Base-by-base conservation (phyloP, 2,797 vertebrate genomes). In the Anguilla pacifica region DNA sequence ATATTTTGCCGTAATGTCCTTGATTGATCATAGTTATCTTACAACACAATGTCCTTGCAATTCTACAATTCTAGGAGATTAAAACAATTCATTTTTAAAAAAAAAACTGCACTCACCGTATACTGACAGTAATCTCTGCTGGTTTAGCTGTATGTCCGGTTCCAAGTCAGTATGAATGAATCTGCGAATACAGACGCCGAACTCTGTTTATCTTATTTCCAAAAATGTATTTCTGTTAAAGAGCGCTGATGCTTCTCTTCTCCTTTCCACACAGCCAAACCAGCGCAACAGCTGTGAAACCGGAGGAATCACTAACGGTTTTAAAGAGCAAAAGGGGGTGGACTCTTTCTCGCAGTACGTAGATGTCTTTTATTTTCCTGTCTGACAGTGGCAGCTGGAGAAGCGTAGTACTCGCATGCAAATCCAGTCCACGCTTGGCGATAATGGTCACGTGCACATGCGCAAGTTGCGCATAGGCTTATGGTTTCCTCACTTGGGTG, bases 211-310 rank as follows among this genome's bases (percentile, higher is more conserved):
- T 67, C 57, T 49, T 15, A 83, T n/a, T 31, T 61, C 91, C 89
- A 83, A 91, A 92, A 92, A 91, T 91, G 91, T 70, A 59, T 83
- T 61, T 88, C 83, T 35, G 89, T 90, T 88, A 91, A 92, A 91
- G 81, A 92, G 94, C 83, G 94, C 83, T 87, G 77, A 89, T 89
- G 35, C 77, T 87, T 85, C 83, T 87, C 53, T 85, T 90, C 79
- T 89, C 74, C 90, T 90, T 79, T 87, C 7, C 59, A 86, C 31
- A 85, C 51, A 28, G 82, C 46, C 72, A 28, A 86, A 88, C 85
- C 85, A 82, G 88, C 83, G 84, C 84, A 93, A 91, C 94, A 95
- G 94, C 95, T 95, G 95, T 88, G 91, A 90, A 86, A 84, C 92
- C 91, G 87, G 90, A 85, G 57, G 85, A 85, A 85, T 43, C 1